Evolutionary conservation across 1,140 invertebrate species (phyloP).

Genomic region (Trichonephila inaurata): DNA sequence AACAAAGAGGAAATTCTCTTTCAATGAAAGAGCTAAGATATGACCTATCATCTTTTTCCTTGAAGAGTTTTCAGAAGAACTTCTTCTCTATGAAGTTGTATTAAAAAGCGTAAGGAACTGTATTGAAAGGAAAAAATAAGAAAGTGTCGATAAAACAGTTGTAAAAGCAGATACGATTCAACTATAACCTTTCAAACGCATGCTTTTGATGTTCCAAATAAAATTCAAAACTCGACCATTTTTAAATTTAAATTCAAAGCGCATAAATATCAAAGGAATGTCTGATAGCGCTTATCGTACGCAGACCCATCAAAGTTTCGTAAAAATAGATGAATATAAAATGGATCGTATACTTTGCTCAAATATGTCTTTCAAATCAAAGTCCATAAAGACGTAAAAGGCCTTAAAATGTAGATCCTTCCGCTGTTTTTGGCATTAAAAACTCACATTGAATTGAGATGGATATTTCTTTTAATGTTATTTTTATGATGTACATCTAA

Average conservation of each 20-base stretch:
- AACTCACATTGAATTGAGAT: neutral
- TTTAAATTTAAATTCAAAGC: neutral
- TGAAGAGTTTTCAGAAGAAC: neutral
- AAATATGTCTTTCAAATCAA: slow-evolving; percentile 3
- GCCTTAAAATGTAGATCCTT: neutral
- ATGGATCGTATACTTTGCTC: neutral
- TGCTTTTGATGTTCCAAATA: neutral
- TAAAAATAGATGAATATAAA: slow-evolving; percentile 14
- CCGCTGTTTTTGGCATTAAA: neutral
- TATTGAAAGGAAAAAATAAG: neutral
- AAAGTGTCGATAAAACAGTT: neutral
- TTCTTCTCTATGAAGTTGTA: neutral
- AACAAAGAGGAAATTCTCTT: neutral
- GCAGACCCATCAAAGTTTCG: neutral
- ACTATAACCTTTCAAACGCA: neutral
- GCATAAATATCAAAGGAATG: slow-evolving; percentile 9
- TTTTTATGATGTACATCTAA: slow-evolving; percentile 2
- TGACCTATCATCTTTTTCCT: neutral
- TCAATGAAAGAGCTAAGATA: neutral
- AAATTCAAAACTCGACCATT: slow-evolving; percentile 3
- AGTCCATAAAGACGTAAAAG: neutral
- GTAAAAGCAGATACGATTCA: neutral
- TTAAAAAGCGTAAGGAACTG: neutral
- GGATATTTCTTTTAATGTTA: neutral
- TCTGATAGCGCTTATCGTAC: neutral